A percentile compares a stretch with the other conserved stretches of the same genome.
phyloP scores from a whole-genome alignment of 2,888 invertebrate genomes.

The Melipona bicolor region DNA sequence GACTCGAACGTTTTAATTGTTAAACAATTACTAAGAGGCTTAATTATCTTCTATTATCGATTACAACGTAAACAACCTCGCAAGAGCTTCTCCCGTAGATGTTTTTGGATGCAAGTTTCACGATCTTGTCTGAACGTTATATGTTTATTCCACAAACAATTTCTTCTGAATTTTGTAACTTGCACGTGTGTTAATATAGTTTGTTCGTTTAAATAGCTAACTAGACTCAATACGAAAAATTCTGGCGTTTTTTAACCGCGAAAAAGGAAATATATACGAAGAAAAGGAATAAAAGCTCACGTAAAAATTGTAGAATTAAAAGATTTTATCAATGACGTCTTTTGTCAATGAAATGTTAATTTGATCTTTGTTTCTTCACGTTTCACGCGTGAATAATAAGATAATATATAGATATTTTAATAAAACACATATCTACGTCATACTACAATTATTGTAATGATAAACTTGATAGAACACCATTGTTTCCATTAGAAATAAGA shows the following conservation, averaged over 20 bases:
- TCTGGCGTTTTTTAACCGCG: not conserved
- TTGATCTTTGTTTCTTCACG: no score
- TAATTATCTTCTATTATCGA: conserved; percentile 61
- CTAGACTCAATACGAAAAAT: not conserved
- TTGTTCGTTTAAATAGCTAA: not conserved
- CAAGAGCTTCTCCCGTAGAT: conserved; percentile 49
- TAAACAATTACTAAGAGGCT: conserved; percentile 8
- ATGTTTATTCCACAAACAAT: not conserved
- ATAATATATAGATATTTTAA: not conserved
- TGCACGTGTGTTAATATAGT: conserved; percentile 22
- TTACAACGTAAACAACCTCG: conserved; percentile 55
- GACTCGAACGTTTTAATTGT: conserved; percentile 3
- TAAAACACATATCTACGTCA: not conserved
- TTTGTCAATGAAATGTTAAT: no score
- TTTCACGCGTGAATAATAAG: no score
- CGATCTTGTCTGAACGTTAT: conserved; percentile 33
- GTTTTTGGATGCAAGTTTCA: conserved; percentile 40
- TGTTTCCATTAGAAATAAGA: not conserved
- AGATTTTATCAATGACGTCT: no score
- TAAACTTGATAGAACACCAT: not conserved
- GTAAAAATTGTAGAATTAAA: no score
- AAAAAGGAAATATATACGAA: not conserved
- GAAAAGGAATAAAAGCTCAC: no score
- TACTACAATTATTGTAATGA: no score
- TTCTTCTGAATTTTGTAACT: conserved; percentile 63